Base-by-base conservation (phyloP, 1,140 invertebrate genomes). In the Drosophila mauritiana region DNA sequence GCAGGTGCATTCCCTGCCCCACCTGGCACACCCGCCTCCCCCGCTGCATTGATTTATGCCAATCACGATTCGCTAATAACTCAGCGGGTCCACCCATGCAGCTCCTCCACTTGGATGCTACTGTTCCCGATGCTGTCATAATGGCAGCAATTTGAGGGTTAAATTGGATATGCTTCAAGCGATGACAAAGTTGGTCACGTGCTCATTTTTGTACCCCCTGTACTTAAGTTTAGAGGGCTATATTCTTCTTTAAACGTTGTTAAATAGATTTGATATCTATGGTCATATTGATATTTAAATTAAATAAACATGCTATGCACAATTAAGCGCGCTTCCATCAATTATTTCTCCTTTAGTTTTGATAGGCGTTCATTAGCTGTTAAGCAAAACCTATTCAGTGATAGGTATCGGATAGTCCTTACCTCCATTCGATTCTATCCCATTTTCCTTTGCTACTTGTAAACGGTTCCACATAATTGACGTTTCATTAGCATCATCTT, bases 41-140 rank as follows among this genome's bases (percentile, higher is more conserved):
- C 10, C 11, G 45, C 13, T 82, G 84, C 84, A 88, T 89, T 88
- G 88, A 91, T 91, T 91, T 88, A 91, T 91, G 88, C 88, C 88
- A 91, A 91, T 91, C 88, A 91, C 88, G 88, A 77, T 88, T 77
- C 61, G 78, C 80, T 88, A 88, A 91, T 91, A 91, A 91, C 83
- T 91, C 88, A 91, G 56, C 72, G 56, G 69, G 68, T 82, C 74
- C 59, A 57, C 56, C 59, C 40, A 43, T 54, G 56, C 25, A 40
- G 57, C 52, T 59, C 10, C 37, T 20, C 39, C 43, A 42, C 25
- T 22, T 11, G 10, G 42, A 45, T 45, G 42, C 17, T 45, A 10
- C 11, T 59, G 52, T 39, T 63, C 51, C 62, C 69, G 68, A 54
- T 77, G 78, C 75, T 62, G 79, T 75, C 80, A 91, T 91, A 84